Evolutionary conservation across 2,888 invertebrate species (phyloP).

Genomic region (Mesorhabditis belari): DNA sequence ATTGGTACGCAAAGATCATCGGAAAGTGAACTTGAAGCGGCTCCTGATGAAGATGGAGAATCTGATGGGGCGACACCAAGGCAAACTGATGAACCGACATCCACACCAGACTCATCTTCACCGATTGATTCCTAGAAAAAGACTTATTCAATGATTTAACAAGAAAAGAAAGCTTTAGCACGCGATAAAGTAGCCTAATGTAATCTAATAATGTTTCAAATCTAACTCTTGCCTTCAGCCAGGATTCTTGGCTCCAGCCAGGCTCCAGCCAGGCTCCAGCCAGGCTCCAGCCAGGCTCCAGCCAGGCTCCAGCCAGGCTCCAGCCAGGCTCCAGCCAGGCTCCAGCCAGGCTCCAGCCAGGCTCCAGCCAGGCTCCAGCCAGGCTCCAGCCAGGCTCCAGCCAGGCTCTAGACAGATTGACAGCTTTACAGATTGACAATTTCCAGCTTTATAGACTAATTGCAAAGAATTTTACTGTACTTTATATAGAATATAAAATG

Average conservation of each 20-base stretch:
- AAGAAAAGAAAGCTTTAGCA: neutral
- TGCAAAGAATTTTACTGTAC: too few species aligned
- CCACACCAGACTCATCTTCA: constrained; percentile 44
- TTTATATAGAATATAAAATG: too few species aligned
- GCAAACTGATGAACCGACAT: constrained; percentile 31
- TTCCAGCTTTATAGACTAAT: too few species aligned
- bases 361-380: too few species aligned
- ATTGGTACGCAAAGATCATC: constrained; percentile 27
- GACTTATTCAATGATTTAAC: neutral
- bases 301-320: too few species aligned
- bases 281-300: too few species aligned
- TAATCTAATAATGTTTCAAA: neutral
- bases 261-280: too few species aligned
- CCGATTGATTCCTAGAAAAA: constrained; percentile 30
- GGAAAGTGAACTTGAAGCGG: constrained; percentile 23
- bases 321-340: too few species aligned
- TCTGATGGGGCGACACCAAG: constrained; percentile 28
- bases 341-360: too few species aligned
- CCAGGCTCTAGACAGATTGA: too few species aligned
- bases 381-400: too few species aligned
- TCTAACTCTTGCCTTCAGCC: neutral
- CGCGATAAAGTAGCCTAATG: neutral
- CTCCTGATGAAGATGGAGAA: constrained; percentile 27
- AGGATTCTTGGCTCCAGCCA: constrained; percentile 1
- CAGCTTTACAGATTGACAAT: too few species aligned